Percentiles rank a stretch among this genome's conserved stretches.
phyloP scores from a whole-genome alignment of 2,888 invertebrate genomes.

The Latheticus oryzae region DNA sequence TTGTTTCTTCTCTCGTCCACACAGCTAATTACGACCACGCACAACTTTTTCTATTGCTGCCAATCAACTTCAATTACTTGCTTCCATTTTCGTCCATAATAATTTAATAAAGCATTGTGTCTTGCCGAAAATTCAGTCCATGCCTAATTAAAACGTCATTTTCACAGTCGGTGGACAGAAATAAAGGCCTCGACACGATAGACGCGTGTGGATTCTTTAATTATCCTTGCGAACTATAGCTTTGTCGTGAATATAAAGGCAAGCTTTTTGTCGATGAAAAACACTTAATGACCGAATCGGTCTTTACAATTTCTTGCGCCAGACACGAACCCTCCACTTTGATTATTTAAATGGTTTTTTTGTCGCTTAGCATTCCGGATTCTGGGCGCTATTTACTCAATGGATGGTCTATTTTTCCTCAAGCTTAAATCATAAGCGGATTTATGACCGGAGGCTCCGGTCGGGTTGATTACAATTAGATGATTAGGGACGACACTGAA shows the following conservation, averaged over 20 bases:
- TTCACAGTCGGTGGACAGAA: slow-evolving; percentile 33
- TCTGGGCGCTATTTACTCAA: slow-evolving; percentile 26
- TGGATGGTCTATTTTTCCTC: slow-evolving; percentile 4
- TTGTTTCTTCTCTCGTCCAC: too few relatives aligned
- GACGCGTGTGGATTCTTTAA: slow-evolving; percentile 41
- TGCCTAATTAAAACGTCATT: slow-evolving; percentile 36
- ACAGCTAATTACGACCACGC: slow-evolving; percentile 3
- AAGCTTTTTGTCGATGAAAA: slow-evolving; percentile 30
- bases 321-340: slow-evolving; percentile 26
- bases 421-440: slow-evolving; percentile 12
- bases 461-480: slow-evolving; percentile 14
- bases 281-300: slow-evolving; percentile 37
- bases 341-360: slow-evolving; percentile 32
- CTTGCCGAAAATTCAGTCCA: slow-evolving; percentile 25
- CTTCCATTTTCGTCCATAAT: not conserved
- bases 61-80: slow-evolving; percentile 7
- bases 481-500: slow-evolving; percentile 12
- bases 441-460: slow-evolving; percentile 18
- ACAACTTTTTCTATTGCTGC: not conserved
- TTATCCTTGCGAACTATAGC: slow-evolving; percentile 36
- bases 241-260: slow-evolving; percentile 31
- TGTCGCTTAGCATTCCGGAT: slow-evolving; percentile 4
- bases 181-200: slow-evolving; percentile 28
- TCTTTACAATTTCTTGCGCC: slow-evolving; percentile 35
- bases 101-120: slow-evolving; percentile 30